These are phyloP conservation scores for Helicorthomorpha holstii DNA, from an alignment of 1,140 invertebrate species.

Conservation along the genomic window DNA sequence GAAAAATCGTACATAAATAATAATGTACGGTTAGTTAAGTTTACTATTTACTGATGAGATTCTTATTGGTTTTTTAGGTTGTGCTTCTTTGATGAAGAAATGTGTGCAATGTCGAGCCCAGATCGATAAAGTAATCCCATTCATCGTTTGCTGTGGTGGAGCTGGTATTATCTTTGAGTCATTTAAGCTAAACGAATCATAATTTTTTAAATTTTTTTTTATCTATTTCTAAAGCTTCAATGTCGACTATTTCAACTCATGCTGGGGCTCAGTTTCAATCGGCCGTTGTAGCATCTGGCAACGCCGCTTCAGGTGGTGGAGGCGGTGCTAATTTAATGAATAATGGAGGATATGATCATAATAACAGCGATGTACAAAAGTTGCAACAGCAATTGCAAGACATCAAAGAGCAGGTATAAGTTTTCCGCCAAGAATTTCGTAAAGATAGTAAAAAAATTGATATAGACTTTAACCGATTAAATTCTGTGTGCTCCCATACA, in stretches of 20 bases:
- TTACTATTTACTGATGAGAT: not conserved
- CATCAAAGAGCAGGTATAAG: constrained; percentile 81
- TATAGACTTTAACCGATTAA: too few species aligned
- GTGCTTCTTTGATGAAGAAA: constrained; percentile 87
- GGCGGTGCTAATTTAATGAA: constrained; percentile 42
- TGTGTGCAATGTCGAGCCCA: constrained; percentile 82
- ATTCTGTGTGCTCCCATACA: too few species aligned
- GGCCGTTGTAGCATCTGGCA: not conserved
- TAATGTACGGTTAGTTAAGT: not conserved
- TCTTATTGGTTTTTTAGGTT: constrained; percentile 30
- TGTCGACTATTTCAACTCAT: not conserved
- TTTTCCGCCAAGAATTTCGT: not conserved
- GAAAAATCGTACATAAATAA: too few species aligned
- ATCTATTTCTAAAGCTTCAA: not conserved
- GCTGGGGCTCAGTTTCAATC: not conserved
- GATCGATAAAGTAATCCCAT: constrained; percentile 57
- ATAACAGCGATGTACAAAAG: constrained; percentile 71
- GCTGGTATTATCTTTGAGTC: constrained; percentile 9
- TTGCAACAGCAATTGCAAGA: constrained; percentile 90
- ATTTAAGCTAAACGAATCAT: not conserved
- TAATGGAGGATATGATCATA: constrained; percentile 56
- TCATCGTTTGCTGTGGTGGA: constrained; percentile 43
- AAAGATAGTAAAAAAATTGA: too few species aligned
- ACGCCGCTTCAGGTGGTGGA: constrained; percentile 2
- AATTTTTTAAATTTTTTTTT: not conserved